These are phyloP conservation scores for Morinoia aosen DNA, from an alignment of 2,888 invertebrate genomes.

Conservation along the genomic window DNA sequence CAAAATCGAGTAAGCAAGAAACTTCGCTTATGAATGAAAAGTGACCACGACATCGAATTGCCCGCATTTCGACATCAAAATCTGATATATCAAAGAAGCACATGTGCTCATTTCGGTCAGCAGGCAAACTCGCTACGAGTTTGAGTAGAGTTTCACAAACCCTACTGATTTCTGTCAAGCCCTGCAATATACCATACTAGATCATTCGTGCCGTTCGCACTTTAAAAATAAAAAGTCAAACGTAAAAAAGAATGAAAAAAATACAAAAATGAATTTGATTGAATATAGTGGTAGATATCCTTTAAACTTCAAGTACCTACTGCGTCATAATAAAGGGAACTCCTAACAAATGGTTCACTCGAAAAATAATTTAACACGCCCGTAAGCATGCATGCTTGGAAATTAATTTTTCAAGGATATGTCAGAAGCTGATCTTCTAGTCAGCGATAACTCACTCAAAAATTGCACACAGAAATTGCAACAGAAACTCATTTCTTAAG, in stretches of 20 bases:
- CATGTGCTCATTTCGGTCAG: not conserved
- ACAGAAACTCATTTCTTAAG: no score
- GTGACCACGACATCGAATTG: not conserved
- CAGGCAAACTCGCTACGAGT: not conserved
- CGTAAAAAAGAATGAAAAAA: not conserved
- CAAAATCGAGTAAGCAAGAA: not conserved
- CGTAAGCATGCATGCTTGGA: no score
- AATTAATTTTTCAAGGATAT: no score
- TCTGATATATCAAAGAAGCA: not conserved
- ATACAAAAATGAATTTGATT: not conserved
- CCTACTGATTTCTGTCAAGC: not conserved
- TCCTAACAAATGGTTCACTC: no score
- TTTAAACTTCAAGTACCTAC: no score
- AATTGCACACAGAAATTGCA: no score
- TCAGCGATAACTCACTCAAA: no score
- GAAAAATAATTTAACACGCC: no score
- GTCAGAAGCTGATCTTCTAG: no score
- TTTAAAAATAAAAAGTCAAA: not conserved
- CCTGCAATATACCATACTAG: not conserved
- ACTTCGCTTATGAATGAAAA: not conserved
- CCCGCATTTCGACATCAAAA: not conserved
- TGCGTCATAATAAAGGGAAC: no score
- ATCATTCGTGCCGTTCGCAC: not conserved
- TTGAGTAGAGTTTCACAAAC: not conserved
- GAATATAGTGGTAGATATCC: no score